These are phyloP conservation scores for Eulithis prunata DNA, from an alignment of 2,888 invertebrate genomes.

Conservation along the genomic window DNA sequence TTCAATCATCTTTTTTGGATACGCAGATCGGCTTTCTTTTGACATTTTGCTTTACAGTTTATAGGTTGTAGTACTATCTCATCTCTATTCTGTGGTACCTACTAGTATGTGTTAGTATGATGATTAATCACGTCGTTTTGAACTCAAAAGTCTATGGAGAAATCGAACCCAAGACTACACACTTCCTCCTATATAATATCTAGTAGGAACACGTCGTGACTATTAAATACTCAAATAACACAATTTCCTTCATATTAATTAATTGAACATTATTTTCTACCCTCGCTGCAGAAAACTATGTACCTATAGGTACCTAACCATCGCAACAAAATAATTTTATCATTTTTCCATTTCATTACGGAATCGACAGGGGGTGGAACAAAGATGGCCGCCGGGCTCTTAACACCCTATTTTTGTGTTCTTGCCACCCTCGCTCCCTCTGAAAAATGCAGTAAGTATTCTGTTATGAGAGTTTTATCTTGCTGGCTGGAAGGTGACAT, in stretches of 20 bases:
- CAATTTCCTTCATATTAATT: slow-evolving; percentile 15
- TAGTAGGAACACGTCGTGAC: not conserved
- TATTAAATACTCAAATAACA: slow-evolving; percentile 16
- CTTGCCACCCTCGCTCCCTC: slow-evolving; percentile 58
- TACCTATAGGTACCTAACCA: not conserved
- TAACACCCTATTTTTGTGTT: slow-evolving; percentile 80
- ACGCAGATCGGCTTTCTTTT: too few species aligned
- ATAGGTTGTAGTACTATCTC: too few species aligned
- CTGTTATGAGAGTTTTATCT: not conserved
- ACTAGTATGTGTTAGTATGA: too few species aligned
- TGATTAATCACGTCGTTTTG: too few species aligned
- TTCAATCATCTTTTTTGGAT: too few species aligned
- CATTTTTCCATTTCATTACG: slow-evolving; percentile 46
- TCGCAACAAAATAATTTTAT: slow-evolving; percentile 49
- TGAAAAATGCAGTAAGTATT: slow-evolving; percentile 28
- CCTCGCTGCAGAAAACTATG: slow-evolving; percentile 8
- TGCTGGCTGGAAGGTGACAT: not conserved
- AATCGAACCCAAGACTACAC: too few species aligned
- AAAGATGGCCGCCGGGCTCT: slow-evolving; percentile 74
- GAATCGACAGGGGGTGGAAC: slow-evolving; percentile 61
- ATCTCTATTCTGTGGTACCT: too few species aligned
- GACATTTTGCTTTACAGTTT: too few species aligned
- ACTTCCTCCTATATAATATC: too few species aligned
- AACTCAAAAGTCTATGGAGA: too few species aligned
- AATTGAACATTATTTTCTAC: not conserved